phyloP scores from a whole-genome alignment of 2,113 vertebrate genomes.

The Clupea harengus region DNA sequence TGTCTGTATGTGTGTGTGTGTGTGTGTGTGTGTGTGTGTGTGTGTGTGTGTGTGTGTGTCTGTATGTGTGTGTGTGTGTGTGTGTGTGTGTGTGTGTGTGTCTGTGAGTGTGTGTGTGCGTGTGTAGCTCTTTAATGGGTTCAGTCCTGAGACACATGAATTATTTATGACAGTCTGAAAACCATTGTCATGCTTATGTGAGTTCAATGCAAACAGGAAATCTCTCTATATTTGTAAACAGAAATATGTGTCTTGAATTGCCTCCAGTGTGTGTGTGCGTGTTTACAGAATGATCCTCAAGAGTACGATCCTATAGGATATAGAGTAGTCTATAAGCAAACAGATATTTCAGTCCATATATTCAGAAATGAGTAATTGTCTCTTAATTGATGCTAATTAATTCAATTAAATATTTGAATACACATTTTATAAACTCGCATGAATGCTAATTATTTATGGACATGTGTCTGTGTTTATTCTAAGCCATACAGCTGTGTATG shows the following conservation, averaged over 20 bases:
- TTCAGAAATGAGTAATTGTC: background rate
- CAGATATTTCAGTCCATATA: background rate
- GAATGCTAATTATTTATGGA: background rate
- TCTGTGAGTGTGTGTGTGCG: slow-evolving; percentile 26
- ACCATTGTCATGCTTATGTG: slow-evolving; percentile 40
- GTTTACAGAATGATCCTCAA: background rate
- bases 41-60: too few species aligned
- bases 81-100: background rate
- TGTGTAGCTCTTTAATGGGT: slow-evolving; percentile 32
- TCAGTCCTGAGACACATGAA: slow-evolving; percentile 47
- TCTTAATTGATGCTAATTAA: slow-evolving; percentile 11
- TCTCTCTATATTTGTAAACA: background rate
- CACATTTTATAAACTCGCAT: background rate
- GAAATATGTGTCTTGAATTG: background rate
- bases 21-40: background rate
- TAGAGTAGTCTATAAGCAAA: background rate
- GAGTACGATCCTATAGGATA: background rate
- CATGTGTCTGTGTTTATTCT: background rate
- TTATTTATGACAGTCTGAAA: slow-evolving; percentile 50
- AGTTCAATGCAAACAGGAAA: slow-evolving; percentile 36
- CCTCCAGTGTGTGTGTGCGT: background rate
- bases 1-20: background rate
- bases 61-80: background rate
- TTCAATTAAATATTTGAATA: slow-evolving; percentile 7
- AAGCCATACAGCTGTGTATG: background rate